These are phyloP conservation scores for Perca schrenkii DNA, from an alignment of 2,113 vertebrate species.

Conservation along the genomic window DNA sequence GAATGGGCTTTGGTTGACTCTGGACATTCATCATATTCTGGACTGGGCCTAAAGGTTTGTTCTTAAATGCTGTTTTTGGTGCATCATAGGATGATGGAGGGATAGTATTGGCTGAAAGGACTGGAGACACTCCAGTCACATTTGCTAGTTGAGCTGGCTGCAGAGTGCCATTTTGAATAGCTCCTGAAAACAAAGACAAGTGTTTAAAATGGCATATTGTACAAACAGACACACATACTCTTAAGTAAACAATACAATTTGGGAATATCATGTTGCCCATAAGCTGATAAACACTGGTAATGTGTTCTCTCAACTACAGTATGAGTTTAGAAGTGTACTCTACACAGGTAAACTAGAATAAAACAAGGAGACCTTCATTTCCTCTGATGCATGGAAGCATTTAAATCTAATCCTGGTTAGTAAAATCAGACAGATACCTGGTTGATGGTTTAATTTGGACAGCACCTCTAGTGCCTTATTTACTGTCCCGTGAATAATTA, in stretches of 20 bases:
- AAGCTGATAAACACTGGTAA: not conserved
- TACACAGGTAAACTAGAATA: not conserved
- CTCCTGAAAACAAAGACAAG: conserved; percentile 44
- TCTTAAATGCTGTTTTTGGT: not conserved
- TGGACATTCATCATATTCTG: conserved; percentile 34
- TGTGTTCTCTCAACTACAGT: not conserved
- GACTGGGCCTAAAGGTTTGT: conserved; percentile 37
- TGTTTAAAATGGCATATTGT: not conserved
- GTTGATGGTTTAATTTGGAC: conserved; percentile 36
- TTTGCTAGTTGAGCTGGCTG: conserved; percentile 46
- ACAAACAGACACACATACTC: not conserved
- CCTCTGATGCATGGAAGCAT: not conserved
- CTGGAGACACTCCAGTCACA: conserved; percentile 51
- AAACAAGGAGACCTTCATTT: not conserved
- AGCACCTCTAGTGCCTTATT: conserved; percentile 65
- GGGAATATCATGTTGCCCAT: not conserved
- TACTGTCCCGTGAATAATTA: conserved; percentile 78
- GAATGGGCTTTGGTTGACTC: conserved; percentile 4
- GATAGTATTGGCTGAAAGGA: conserved; percentile 58
- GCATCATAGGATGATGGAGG: not conserved
- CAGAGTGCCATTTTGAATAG: not conserved
- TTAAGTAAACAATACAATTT: not conserved
- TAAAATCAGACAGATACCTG: conserved; percentile 52
- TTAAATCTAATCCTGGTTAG: not conserved
- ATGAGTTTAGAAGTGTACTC: not conserved